Percentiles rank a stretch among this genome's conserved stretches.
These are phyloP conservation scores for Seira ritae DNA, from an alignment of 2,888 invertebrate species.

Conservation along the genomic window DNA sequence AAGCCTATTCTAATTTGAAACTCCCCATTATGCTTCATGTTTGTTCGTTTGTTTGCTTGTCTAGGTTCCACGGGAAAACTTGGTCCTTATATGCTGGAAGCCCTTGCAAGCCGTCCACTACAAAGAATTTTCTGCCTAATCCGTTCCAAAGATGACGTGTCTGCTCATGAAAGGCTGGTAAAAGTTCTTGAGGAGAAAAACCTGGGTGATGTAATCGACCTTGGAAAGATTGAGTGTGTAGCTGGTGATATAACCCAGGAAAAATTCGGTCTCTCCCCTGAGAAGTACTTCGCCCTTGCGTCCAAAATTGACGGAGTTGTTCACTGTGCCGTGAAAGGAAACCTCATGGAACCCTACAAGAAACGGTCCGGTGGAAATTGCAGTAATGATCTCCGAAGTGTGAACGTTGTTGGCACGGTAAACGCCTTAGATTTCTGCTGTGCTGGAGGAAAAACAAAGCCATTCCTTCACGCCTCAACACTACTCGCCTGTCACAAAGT, in stretches of 20 bases:
- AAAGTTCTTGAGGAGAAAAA: conserved; percentile 52
- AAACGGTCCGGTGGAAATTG: conserved; percentile 26
- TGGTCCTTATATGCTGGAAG: conserved; percentile 58
- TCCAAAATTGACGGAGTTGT: conserved; percentile 55
- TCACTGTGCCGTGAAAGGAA: conserved; percentile 67
- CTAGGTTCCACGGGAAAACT: conserved; percentile 62
- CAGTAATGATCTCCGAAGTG: conserved; percentile 58
- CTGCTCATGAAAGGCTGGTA: conserved; percentile 46
- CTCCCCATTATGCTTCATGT: conserved; percentile 1
- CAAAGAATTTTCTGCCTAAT: conserved; percentile 59
- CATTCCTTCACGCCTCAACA: conserved; percentile 65
- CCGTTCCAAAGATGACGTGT: conserved; percentile 47
- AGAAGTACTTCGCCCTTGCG: conserved; percentile 46
- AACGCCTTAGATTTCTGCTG: conserved; percentile 62
- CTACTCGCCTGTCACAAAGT: conserved; percentile 51
- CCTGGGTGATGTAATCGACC: conserved; percentile 45
- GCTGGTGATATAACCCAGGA: conserved; percentile 57
- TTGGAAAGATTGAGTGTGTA: conserved; percentile 43
- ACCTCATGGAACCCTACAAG: conserved; percentile 62
- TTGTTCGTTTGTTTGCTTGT: neutral
- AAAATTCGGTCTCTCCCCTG: conserved; percentile 37
- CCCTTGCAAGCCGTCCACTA: conserved; percentile 29
- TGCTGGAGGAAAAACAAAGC: conserved; percentile 52
- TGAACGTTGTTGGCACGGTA: conserved; percentile 64
- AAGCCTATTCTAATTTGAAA: no score